Base-by-base conservation (phyloP, 2,888 invertebrate genomes). In the Bombylius discolor region DNA sequence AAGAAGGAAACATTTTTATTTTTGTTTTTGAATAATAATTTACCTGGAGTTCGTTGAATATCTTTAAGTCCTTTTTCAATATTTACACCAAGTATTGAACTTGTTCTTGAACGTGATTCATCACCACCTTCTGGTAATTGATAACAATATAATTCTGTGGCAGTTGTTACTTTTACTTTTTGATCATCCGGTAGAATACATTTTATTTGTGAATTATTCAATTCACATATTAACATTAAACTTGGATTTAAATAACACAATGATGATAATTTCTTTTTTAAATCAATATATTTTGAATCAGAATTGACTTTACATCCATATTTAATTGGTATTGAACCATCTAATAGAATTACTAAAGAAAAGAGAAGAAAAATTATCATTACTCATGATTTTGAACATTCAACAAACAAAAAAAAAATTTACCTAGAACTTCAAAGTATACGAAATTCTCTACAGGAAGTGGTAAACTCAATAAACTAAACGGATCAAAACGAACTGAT, bases 401-500 rank as follows among this genome's bases (percentile, higher is more conserved):
- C 6, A 36, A 36, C 36, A 9, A 50, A 47, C n/a, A 52, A 23
- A 51, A 34, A 1, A 7, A 5, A 44, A 1, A 64, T 76, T 65
- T 64, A 87, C 87, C 88, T 64, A 84, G 77, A 55, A 89, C 79
- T 70, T 89, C 88, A 63, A 86, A 79, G 60, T 88, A 81, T 51
- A 87, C 81, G 66, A 82, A 87, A 70, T 86, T 86, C 74, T 95
- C 94, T 80, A 94, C 89, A 32, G 94, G 94, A 64, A 95, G 77
- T 57, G 94, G 94, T 65, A 95, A 77, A 62, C 90, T 87, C 51
- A 95, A 81, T 75, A 90, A 85, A 72, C 90, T 92, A 78, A 94
- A 95, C 4, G 93, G 88, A 76, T 95, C 95, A 74, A 94, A 95
- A 48, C 89, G 81, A 57, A 91, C 89, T 53, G 89, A 90, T 66